Percentiles rank a stretch among this genome's conserved stretches.
phyloP scores from a whole-genome alignment of 2,113 vertebrate species.

The Petrocephalus zakoni region DNA sequence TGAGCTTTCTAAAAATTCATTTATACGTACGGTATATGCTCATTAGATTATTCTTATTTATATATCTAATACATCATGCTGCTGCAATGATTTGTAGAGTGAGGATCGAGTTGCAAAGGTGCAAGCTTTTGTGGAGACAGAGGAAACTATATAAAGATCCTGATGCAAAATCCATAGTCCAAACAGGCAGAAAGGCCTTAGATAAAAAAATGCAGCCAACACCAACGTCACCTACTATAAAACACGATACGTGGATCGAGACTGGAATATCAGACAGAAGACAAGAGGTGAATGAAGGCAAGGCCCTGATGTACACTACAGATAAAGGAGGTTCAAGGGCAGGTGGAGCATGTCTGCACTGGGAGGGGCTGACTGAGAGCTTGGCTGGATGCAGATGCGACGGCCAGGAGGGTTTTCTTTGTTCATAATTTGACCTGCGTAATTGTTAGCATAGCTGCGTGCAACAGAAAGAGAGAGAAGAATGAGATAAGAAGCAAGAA shows the following conservation, averaged over 20 bases:
- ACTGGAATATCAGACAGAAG: not conserved
- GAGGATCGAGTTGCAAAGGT: not conserved
- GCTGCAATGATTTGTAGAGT: not conserved
- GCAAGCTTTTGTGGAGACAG: too few relatives aligned
- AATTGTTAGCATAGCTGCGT: not conserved
- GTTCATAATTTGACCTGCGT: not conserved
- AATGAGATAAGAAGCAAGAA: not conserved
- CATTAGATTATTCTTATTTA: not conserved
- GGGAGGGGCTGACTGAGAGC: not conserved
- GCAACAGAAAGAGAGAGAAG: not conserved
- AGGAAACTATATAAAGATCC: not conserved
- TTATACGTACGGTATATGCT: not conserved
- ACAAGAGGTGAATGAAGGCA: not conserved
- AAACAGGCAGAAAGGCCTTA: not conserved
- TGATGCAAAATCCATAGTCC: not conserved
- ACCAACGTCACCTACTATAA: not conserved
- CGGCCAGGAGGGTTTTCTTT: not conserved
- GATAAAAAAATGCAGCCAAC: not conserved
- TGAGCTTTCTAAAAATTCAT: not conserved
- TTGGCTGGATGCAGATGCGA: not conserved
- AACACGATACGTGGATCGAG: not conserved
- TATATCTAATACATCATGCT: not conserved
- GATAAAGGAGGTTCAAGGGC: not conserved
- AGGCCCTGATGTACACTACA: not conserved
- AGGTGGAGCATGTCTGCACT: not conserved